Evolutionary conservation across 64 coral and sea anemone genomes (phyloP), one percentile per base, ranked within the genome.

Genomic region (Anthopleura sola): DNA sequence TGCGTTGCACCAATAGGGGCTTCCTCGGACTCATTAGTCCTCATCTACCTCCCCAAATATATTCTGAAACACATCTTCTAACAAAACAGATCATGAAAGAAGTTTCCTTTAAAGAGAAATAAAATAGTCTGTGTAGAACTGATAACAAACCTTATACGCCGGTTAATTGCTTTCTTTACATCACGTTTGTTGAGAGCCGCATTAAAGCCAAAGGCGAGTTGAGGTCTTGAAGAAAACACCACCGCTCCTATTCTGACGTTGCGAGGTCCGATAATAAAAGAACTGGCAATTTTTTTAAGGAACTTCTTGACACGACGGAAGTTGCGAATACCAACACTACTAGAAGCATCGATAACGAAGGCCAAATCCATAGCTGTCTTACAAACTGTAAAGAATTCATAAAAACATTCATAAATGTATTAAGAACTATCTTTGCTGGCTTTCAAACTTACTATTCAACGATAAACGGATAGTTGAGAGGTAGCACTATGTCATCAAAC

Each of bases 271-370:
- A 91, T 55, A 1, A 82, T 81, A 2, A 91, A 78, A 29, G 75
- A 58, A 62, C 24, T 40, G 19, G 78, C 89, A 17, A 91, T 86
- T 18, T 81, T 86, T 28, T 86, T 86, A 24, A 91, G 20, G 38
- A 91, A 91, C 23, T 80, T 78, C n/a, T 84, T 84, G 49, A 91
- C 77, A 12, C 77, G n/a, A 19, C 40, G 57, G 39, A 91, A 91
- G 40, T 91, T 91, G 6, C 84, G 71, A 0, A 71, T 55, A 32
- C 89, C 84, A 29, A 91, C 83, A 55, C 89, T 91, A 62, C 84
- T 82, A 55, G 89, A 91, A 66, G 79, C 89, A 75, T 91, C 89
- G 49, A 91, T 78, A 24, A 91, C 44, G 55, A 91, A 91, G 9
- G 38, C 89, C 24, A 91, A 21, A 60, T 91, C 89, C 62, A 91